Conservation (phyloP, 1,140 invertebrate genomes). For the Leptinotarsa texana region DNA sequence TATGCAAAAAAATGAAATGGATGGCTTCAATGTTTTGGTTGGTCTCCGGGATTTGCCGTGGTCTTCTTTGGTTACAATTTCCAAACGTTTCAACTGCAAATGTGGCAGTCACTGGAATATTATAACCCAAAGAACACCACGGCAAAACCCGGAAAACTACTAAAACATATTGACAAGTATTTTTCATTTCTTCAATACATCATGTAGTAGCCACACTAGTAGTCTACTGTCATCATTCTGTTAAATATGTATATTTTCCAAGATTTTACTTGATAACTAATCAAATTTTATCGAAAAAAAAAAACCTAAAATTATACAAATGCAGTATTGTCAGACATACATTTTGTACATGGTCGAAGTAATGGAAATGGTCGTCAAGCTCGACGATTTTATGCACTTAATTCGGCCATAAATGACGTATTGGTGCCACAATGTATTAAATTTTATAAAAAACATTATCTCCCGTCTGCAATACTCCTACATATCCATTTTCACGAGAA, state of each 20-base stretch:
- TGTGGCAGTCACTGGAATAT: too few species aligned
- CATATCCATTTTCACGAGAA: too few species aligned
- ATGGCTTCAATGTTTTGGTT: too few species aligned
- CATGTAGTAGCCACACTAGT: background rate
- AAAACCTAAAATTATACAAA: constrained; percentile 6
- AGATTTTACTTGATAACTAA: background rate
- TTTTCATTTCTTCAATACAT: constrained; percentile 7
- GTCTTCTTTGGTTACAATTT: too few species aligned
- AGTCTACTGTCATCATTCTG: constrained; percentile 6
- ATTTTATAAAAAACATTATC: too few species aligned
- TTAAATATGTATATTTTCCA: background rate
- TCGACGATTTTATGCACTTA: constrained; percentile 25
- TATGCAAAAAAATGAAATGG: too few species aligned
- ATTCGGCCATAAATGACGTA: background rate
- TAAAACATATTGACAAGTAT: background rate
- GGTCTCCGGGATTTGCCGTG: too few species aligned
- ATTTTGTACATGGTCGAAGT: background rate
- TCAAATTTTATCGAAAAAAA: background rate
- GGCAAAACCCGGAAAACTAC: too few species aligned
- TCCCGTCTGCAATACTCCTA: too few species aligned
- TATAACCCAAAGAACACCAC: too few species aligned
- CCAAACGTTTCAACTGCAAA: too few species aligned
- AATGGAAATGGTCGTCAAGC: constrained; percentile 25
- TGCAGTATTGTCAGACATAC: constrained; percentile 26
- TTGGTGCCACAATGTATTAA: too few species aligned